phyloP scores from a whole-genome alignment of 2,888 invertebrate species.

The Poecilobothrus nobilitatus region DNA sequence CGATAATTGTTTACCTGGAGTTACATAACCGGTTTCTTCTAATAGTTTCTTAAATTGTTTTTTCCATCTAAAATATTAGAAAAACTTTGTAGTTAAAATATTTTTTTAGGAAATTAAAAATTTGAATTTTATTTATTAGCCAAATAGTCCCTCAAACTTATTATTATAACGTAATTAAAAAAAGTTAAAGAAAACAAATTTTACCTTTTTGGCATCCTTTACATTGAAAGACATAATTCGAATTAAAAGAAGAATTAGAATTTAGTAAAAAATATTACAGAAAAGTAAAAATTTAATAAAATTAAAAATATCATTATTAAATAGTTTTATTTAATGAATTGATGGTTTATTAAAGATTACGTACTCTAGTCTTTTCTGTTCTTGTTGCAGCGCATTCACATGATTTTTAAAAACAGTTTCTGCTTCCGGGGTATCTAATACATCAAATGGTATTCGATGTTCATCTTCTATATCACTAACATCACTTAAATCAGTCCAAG shows the following conservation, averaged over 20 bases:
- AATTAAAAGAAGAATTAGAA: constrained; percentile 19
- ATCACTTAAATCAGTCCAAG: constrained; percentile 66
- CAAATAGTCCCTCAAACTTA: no score
- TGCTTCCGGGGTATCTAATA: constrained; percentile 83
- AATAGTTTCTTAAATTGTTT: constrained; percentile 88
- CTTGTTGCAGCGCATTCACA: constrained; percentile 82
- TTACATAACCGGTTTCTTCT: constrained; percentile 90
- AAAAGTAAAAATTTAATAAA: not conserved
- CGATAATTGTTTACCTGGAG: constrained; percentile 85
- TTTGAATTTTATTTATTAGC: not conserved
- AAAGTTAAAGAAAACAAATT: constrained; percentile 12
- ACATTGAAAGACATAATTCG: constrained; percentile 19
- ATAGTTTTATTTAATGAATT: not conserved
- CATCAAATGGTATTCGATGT: constrained; percentile 82
- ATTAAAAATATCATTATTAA: not conserved
- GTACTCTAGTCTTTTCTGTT: constrained; percentile 86
- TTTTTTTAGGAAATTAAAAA: not conserved
- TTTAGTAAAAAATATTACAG: constrained; percentile 14
- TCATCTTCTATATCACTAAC: constrained; percentile 54
- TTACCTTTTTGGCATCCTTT: constrained; percentile 51
- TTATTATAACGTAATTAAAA: no score
- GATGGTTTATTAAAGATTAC: constrained; percentile 37
- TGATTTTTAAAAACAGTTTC: constrained; percentile 87
- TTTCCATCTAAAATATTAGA: constrained; percentile 61
- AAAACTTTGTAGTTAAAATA: not conserved